Percentiles rank a stretch among this genome's conserved stretches.
Conservation (phyloP, 2,888 invertebrate genomes). For the Andricus curvator region DNA sequence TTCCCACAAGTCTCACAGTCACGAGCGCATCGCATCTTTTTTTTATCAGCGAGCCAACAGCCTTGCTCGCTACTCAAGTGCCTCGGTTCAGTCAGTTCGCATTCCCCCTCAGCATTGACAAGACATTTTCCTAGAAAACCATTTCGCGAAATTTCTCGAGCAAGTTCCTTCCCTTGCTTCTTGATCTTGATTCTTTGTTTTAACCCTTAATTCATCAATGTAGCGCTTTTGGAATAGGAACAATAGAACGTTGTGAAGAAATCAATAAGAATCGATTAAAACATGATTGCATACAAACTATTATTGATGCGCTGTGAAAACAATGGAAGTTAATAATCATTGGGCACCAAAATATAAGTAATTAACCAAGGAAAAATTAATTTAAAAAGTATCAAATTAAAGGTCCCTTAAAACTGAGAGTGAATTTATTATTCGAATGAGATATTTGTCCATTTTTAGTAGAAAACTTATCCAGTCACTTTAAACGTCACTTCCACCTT, state of each 20-base stretch:
- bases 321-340: no score
- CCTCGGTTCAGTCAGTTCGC: not conserved
- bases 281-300: not conserved
- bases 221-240: not conserved
- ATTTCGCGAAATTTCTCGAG: not conserved
- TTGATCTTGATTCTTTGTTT: not conserved
- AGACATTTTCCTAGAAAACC: constrained; percentile 19
- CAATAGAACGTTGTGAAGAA: not conserved
- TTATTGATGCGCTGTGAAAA: no score
- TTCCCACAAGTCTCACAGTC: constrained; percentile 2
- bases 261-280: not conserved
- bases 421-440: no score
- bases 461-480: no score
- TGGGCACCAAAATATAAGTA: no score
- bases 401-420: no score
- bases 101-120: not conserved
- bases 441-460: no score
- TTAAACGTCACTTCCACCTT: no score
- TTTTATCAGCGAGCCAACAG: constrained; percentile 35
- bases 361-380: not conserved
- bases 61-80: constrained; percentile 43
- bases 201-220: not conserved
- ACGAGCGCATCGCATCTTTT: not conserved
- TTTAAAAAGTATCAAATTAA: no score
- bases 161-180: constrained; percentile 9